phyloP scores from a whole-genome alignment of 2,797 vertebrate species.

The Squalus acanthias region DNA sequence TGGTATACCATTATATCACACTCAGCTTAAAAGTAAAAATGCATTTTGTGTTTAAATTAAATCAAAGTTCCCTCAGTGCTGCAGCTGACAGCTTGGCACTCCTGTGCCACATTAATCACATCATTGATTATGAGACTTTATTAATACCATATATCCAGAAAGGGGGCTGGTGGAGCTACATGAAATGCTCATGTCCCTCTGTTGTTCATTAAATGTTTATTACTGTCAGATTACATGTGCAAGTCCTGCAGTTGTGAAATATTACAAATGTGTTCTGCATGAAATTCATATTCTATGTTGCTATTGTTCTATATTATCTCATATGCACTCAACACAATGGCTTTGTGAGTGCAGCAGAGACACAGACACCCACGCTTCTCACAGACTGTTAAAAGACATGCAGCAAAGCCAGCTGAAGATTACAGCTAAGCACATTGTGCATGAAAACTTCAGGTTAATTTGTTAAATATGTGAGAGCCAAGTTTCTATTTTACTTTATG shows the following conservation, averaged over 20 bases:
- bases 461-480: neutral
- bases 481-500: neutral
- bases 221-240: neutral
- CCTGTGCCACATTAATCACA: neutral
- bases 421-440: neutral
- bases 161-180: neutral
- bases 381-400: neutral
- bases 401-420: neutral
- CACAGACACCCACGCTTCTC: neutral
- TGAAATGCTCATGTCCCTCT: neutral
- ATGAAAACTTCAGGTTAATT: conserved; percentile 2
- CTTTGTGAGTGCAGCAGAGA: neutral
- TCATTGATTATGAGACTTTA: conserved; percentile 2
- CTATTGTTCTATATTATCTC: neutral
- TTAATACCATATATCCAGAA: neutral
- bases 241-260: neutral
- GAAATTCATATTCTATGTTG: neutral
- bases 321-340: no score
- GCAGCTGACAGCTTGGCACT: neutral
- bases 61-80: neutral
- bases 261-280: neutral
- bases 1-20: neutral
- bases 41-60: neutral
- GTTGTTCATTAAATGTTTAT: neutral
- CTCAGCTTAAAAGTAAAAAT: neutral